phyloP scores from a whole-genome alignment of 2,797 vertebrate species.

The Lepilemur septentrionalis region DNA sequence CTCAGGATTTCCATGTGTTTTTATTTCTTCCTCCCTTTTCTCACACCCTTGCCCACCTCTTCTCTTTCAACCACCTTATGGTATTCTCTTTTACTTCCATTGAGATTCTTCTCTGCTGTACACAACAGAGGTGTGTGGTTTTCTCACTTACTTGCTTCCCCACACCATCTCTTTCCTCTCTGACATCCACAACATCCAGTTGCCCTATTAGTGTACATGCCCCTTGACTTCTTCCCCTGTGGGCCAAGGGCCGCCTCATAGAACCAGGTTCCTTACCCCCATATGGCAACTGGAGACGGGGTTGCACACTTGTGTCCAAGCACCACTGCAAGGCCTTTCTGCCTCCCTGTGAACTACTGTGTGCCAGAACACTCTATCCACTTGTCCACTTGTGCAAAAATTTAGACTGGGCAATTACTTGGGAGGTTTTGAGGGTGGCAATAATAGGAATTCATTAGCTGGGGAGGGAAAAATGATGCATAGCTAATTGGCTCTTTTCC shows the following conservation, averaged over 20 bases:
- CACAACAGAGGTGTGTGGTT: not conserved
- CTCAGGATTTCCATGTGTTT: not conserved
- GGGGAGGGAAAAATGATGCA: not conserved
- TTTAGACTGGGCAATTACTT: not conserved
- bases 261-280: not conserved
- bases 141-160: not conserved
- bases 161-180: not conserved
- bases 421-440: not conserved
- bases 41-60: not conserved
- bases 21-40: not conserved
- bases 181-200: not conserved
- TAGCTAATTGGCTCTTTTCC: constrained; percentile 1
- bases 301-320: not conserved
- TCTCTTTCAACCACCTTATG: not conserved
- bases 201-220: not conserved
- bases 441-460: not conserved
- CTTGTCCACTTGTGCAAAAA: not conserved
- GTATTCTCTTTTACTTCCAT: not conserved
- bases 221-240: not conserved
- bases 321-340: not conserved
- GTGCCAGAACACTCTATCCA: not conserved
- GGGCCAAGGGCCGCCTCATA: not conserved
- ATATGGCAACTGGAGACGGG: not conserved
- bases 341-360: not conserved
- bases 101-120: not conserved